Conservation (phyloP, 2,113 vertebrate genomes). For the Amphilophus citrinellus region DNA sequence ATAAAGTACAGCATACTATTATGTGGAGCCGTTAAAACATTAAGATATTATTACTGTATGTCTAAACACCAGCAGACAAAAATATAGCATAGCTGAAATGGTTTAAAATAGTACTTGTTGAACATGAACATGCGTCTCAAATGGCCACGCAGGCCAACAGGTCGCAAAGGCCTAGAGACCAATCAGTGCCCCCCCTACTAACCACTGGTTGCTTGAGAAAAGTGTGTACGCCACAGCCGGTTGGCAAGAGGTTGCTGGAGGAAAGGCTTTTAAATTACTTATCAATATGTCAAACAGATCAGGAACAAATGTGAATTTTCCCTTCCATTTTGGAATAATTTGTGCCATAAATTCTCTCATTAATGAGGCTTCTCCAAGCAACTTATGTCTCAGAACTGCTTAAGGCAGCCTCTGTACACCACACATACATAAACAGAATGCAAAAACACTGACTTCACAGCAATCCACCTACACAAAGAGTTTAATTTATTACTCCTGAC, state of each 20-base stretch:
- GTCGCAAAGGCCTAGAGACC: background rate
- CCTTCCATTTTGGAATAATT: constrained; percentile 2
- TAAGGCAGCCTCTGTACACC: constrained; percentile 9
- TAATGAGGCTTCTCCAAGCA: constrained; percentile 22
- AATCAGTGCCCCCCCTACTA: background rate
- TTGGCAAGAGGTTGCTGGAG: background rate
- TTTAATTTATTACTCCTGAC: constrained; percentile 25
- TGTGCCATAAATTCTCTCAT: constrained; percentile 13
- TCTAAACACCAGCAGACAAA: background rate
- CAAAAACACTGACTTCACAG: constrained; percentile 35
- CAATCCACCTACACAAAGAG: constrained; percentile 49
- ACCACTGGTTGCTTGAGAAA: background rate
- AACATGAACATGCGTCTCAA: background rate
- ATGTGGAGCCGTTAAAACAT: background rate
- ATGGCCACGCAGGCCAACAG: too few species aligned
- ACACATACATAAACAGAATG: background rate
- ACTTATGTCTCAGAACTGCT: constrained; percentile 18
- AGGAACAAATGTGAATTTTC: background rate
- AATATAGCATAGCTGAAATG: background rate
- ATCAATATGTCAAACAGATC: constrained; percentile 10
- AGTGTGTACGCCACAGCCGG: background rate
- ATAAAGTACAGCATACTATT: background rate
- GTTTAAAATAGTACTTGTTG: background rate
- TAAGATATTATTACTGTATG: background rate
- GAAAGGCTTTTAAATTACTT: background rate